Evolutionary conservation across 2,888 invertebrate species (phyloP), one percentile per base, ranked within the genome.

Genomic region (Andricus quercusramuli): DNA sequence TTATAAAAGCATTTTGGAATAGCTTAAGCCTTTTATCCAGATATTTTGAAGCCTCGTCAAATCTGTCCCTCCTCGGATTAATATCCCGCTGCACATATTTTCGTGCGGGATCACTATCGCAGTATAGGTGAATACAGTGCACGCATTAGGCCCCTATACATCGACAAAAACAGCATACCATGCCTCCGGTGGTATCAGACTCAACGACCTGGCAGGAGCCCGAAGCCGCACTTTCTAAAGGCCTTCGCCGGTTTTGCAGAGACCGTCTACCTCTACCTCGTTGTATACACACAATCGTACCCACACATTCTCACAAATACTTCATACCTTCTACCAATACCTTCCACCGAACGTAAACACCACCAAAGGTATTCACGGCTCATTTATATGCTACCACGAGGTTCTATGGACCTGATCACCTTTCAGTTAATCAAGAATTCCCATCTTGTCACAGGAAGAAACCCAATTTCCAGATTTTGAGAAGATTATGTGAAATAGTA

Each of bases 191-290:
- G 87, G 85, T 88, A 89, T 89, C 88, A 86, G 85, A 86, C 86
- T 86, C 87, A 89, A 90, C 88, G 88, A 89, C 88, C 88, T 87
- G 89, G 82, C 86, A 86, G 87, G 85, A 85, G 85, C 84, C 85
- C 82, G 85, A 84, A 86, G 88, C 86, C 86, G 88, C 87, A 91
- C 91, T 91, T 91, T 91, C 91, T 91, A 91, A 91, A 91, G 88
- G 88, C 90, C 91, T 91, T 90, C 90, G 89, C 84, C 85, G 88
- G 85, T 86, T 88, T 88, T 86, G 87, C 87, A 82, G 83, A 82
- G 83, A 80, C 84, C 84, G 83, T 82, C 82, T 82, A 83, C 85
- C 82, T 74, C 22, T 79, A 64, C 25, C 29, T 17, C 20, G 25
- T 44, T 70, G 59, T 78, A 65, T 78, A 65, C 66, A 77, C 80